phyloP scores from a whole-genome alignment of 1,140 invertebrate species.

The Stegodyphus dumicola region DNA sequence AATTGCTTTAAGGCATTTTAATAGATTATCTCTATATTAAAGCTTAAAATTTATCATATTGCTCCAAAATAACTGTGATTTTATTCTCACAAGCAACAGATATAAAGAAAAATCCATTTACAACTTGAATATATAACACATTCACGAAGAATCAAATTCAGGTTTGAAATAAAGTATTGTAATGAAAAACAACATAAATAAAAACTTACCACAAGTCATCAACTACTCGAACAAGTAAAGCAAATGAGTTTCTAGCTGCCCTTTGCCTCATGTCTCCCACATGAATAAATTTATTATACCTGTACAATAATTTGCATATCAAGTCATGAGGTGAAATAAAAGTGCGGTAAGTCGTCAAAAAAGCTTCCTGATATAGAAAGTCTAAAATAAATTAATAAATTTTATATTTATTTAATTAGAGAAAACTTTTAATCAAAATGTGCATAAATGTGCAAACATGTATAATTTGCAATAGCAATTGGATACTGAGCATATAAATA shows the following conservation, averaged over 20 bases:
- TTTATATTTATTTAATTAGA: too few relatives aligned
- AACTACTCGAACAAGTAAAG: slow-evolving; percentile 89
- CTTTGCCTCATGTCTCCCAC: slow-evolving; percentile 74
- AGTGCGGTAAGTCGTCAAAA: slow-evolving; percentile 95
- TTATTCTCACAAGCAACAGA: not conserved
- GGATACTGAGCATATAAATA: too few relatives aligned
- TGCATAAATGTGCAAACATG: too few relatives aligned
- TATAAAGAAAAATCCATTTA: not conserved
- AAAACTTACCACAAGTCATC: slow-evolving; percentile 90
- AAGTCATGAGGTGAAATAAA: slow-evolving; percentile 90
- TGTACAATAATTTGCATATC: slow-evolving; percentile 86
- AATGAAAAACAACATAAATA: not conserved
- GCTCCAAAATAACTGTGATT: too few relatives aligned
- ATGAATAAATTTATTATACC: slow-evolving; percentile 84
- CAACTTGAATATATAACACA: too few relatives aligned
- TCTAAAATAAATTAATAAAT: slow-evolving; percentile 73
- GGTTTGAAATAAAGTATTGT: too few relatives aligned
- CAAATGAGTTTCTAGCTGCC: slow-evolving; percentile 86
- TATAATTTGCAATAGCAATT: too few relatives aligned
- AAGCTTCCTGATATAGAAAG: slow-evolving; percentile 95
- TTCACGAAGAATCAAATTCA: too few relatives aligned
- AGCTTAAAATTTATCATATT: too few relatives aligned
- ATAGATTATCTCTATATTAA: too few relatives aligned
- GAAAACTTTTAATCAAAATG: too few relatives aligned
- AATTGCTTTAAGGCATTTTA: too few relatives aligned